Percentiles rank a stretch among this genome's conserved stretches.
Conservation (phyloP, 2,888 invertebrate species). For the Poecilobothrus nobilitatus region DNA sequence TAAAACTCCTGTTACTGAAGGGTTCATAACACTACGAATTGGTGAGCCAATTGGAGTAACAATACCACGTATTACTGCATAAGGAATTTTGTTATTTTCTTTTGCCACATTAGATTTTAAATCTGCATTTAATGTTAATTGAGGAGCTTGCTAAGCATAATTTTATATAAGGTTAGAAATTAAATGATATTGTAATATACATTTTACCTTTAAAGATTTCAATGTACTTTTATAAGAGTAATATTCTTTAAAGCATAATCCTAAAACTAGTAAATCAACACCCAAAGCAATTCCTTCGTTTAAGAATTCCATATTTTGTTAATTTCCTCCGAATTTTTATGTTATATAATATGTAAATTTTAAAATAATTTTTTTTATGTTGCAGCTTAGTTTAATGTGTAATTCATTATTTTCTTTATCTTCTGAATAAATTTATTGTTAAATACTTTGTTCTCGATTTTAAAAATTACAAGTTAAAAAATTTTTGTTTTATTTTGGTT, state of each 20-base stretch:
- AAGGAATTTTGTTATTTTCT: slow-evolving; percentile 57
- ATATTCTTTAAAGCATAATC: slow-evolving; percentile 65
- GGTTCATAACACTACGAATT: slow-evolving; percentile 64
- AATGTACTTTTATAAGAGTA: slow-evolving; percentile 65
- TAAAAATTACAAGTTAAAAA: too few relatives aligned
- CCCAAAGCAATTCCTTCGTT: slow-evolving; percentile 67
- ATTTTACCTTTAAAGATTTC: slow-evolving; percentile 58
- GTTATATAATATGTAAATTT: neutral
- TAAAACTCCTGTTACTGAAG: slow-evolving; percentile 65
- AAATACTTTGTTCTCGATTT: too few relatives aligned
- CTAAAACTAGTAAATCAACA: slow-evolving; percentile 65
- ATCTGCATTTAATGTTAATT: slow-evolving; percentile 56
- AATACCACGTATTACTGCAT: slow-evolving; percentile 65
- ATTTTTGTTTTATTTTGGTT: too few relatives aligned
- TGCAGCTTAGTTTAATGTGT: too few relatives aligned
- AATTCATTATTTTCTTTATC: too few relatives aligned
- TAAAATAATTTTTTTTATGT: too few relatives aligned
- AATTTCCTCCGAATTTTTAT: neutral
- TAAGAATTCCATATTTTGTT: slow-evolving; percentile 59
- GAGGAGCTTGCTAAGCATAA: slow-evolving; percentile 55
- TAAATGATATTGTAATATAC: neutral
- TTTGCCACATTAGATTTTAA: slow-evolving; percentile 55
- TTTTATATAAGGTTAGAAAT: neutral
- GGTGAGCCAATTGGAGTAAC: slow-evolving; percentile 69
- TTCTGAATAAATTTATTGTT: too few relatives aligned